These are phyloP conservation scores for Athalia circularis DNA, from an alignment of 2,888 invertebrate genomes.

Conservation along the genomic window DNA sequence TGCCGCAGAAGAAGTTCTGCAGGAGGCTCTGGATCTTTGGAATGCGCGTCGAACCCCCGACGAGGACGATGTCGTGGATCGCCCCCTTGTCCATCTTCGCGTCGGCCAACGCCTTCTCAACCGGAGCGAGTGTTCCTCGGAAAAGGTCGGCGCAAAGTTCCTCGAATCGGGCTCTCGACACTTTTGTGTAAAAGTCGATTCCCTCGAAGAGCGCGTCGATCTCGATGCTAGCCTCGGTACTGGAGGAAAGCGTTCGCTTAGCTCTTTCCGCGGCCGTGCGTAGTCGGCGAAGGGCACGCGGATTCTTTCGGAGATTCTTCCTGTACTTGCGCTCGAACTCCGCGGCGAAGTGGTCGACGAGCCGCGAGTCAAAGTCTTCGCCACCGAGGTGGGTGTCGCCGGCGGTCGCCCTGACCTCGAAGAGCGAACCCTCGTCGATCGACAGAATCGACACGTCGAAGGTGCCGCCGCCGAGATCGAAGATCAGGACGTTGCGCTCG, in stretches of 20 bases:
- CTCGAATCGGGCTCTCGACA: slow-evolving; percentile 86
- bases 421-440: slow-evolving; percentile 85
- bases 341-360: slow-evolving; percentile 82
- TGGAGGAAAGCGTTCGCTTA: slow-evolving; percentile 85
- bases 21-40: slow-evolving; percentile 86
- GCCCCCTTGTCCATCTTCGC: slow-evolving; percentile 86
- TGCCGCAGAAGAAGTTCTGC: slow-evolving; percentile 86
- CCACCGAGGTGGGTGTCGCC: slow-evolving; percentile 89
- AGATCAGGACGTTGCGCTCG: slow-evolving; percentile 80
- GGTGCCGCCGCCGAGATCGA: slow-evolving; percentile 82
- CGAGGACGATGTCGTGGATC: slow-evolving; percentile 88
- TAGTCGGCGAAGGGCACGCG: slow-evolving; percentile 81
- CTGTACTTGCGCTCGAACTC: slow-evolving; percentile 84
- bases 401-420: slow-evolving; percentile 88
- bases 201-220: slow-evolving; percentile 86
- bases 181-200: slow-evolving; percentile 83
- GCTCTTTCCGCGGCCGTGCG: slow-evolving; percentile 87
- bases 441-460: slow-evolving; percentile 90
- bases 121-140: slow-evolving; percentile 84
- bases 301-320: slow-evolving; percentile 81
- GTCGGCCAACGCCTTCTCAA: slow-evolving; percentile 86
- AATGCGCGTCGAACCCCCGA: slow-evolving; percentile 88
- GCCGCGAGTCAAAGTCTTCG: slow-evolving; percentile 76
- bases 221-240: slow-evolving; percentile 85
- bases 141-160: slow-evolving; percentile 85